Percentiles rank a stretch among this genome's conserved stretches.
Evolutionary conservation across 2,113 vertebrate genomes (phyloP).

Genomic region (Ahaetulla prasina): DNA sequence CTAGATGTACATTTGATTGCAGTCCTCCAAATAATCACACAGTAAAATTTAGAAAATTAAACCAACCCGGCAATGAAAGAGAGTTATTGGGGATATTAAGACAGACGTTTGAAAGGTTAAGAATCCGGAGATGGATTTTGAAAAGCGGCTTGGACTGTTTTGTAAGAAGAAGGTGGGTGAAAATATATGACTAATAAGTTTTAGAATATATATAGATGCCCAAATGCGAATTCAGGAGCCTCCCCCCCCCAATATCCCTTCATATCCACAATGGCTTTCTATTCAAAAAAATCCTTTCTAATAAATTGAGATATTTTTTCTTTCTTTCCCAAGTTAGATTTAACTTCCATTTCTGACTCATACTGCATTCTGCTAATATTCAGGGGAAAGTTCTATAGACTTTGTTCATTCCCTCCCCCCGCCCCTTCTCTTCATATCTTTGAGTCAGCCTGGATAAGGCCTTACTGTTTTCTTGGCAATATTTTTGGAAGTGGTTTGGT

Average conservation of each 20-base stretch:
- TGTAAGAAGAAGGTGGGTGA: neutral
- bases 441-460: neutral
- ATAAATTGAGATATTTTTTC: slow-evolving; percentile 44
- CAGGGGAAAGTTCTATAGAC: neutral
- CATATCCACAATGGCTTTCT: slow-evolving; percentile 20
- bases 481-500: neutral
- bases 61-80: neutral
- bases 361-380: slow-evolving; percentile 53
- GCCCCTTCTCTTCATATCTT: neutral
- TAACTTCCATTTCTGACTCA: slow-evolving; percentile 49
- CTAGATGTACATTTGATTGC: neutral
- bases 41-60: neutral
- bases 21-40: neutral
- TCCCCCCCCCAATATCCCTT: rapidly evolving
- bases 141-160: neutral
- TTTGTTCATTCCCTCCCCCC: neutral
- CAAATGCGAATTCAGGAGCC: neutral
- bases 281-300: slow-evolving; percentile 35
- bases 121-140: neutral
- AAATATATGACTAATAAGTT: neutral
- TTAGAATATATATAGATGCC: neutral
- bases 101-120: neutral
- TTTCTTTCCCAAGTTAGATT: slow-evolving; percentile 34
- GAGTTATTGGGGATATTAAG: neutral
- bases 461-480: neutral